Conservation (phyloP, 2,888 invertebrate genomes). For the Ochropleura leucogaster region DNA sequence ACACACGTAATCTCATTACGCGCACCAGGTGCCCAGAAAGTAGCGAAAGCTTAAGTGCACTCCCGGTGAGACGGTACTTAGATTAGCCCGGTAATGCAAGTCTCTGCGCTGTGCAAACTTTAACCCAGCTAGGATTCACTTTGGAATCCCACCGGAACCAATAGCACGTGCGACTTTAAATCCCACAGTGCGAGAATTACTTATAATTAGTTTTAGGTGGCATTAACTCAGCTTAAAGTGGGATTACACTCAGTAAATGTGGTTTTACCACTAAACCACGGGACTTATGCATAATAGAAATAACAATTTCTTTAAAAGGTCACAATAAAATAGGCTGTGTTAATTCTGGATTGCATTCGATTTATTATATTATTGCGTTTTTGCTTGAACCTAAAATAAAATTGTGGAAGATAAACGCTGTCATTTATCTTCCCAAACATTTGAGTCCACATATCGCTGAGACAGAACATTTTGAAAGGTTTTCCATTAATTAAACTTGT, state of each 20-base stretch:
- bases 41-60: conserved; percentile 69
- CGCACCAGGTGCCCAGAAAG: conserved; percentile 66
- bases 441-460: conserved; percentile 27
- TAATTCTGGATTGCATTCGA: not conserved
- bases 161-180: conserved; percentile 36
- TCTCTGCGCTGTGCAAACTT: conserved; percentile 63
- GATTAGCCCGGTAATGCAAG: conserved; percentile 68
- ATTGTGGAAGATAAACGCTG: conserved; percentile 9
- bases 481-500: conserved; percentile 52
- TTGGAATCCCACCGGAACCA: conserved; percentile 46
- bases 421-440: conserved; percentile 38
- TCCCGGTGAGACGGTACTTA: conserved; percentile 65
- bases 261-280: conserved; percentile 9
- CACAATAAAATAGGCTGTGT: not conserved
- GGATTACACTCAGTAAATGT: conserved; percentile 34
- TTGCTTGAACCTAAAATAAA: conserved; percentile 5
- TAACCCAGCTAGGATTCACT: conserved; percentile 56
- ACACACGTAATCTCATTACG: conserved; percentile 68
- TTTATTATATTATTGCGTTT: conserved; percentile 10
- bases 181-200: conserved; percentile 49
- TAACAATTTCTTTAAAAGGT: conserved; percentile 24
- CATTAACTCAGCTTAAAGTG: conserved; percentile 40
- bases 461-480: conserved; percentile 15
- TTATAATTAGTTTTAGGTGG: conserved; percentile 47
- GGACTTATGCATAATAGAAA: conserved; percentile 17